Base-by-base conservation (phyloP, 2,888 invertebrate genomes). In the Eupithecia subumbrata region DNA sequence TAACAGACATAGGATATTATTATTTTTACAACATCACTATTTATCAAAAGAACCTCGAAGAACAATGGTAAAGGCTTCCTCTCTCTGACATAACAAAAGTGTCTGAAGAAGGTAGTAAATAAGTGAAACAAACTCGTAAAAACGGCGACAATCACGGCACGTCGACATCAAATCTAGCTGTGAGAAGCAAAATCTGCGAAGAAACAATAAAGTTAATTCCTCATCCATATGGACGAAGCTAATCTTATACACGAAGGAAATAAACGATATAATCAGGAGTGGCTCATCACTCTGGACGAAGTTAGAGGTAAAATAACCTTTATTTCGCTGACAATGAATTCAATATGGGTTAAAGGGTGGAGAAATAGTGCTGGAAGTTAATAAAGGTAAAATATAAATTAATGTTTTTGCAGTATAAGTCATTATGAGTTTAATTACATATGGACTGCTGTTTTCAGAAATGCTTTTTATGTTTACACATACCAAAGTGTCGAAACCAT, bases 191-290 rank as follows among this genome's bases (percentile, higher is more conserved):
- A 67, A 66, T 63, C 69, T 63, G 69, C 67, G 45, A 76, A 80
- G 79, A 80, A 66, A 82, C 83, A 80, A 80, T 78, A 81, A 80
- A 76, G 80, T 74, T 76, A 74, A 76, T 80, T 80, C 75, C 80
- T 83, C 80, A 82, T 81, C 76, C 81, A 81, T 82, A 82, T 83
- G 79, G 76, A 83, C 75, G 70, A 76, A 66, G 71, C 73, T 79
- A 77, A 84, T 82, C 81, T 78, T 77, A 84, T 83, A 78, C 81
- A 79, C 79, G 81, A 72, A 79, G 84, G 86, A 86, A 86, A 89
- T 89, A 88, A 87, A 73, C 77, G 88, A 88, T 89, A 84, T 84
- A 45, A 73, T 72, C 72, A 85, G 79, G 80, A 74, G 82, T 56
- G 2, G 34, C 52, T 71, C 66, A 40, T 48, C 73, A 76, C 63